These are phyloP conservation scores for Leptinotarsa tumamoca DNA, from an alignment of 2,888 invertebrate genomes.

Conservation along the genomic window DNA sequence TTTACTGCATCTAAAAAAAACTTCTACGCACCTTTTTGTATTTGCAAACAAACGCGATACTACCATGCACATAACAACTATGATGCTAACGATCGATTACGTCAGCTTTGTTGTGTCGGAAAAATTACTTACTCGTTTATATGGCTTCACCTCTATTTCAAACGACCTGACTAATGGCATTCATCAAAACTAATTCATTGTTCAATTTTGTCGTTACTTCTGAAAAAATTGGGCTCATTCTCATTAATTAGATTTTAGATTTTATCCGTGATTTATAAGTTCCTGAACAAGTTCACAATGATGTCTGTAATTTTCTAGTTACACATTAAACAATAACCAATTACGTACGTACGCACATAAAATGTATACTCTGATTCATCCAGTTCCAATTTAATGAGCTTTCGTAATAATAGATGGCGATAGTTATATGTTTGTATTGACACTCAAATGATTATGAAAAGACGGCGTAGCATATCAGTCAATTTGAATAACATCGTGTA, in stretches of 20 bases:
- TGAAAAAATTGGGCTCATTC: background rate
- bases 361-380: too few species aligned
- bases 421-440: too few species aligned
- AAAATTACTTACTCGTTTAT: constrained; percentile 8
- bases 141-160: constrained; percentile 31
- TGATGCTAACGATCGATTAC: constrained; percentile 5
- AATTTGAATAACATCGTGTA: too few species aligned
- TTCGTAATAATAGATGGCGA: too few species aligned
- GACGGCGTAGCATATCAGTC: too few species aligned
- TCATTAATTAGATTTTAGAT: background rate
- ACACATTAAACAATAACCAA: too few species aligned
- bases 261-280: constrained; percentile 12
- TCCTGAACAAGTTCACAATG: background rate
- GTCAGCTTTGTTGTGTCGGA: constrained; percentile 17
- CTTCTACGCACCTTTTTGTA: constrained; percentile 31
- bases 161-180: constrained; percentile 30
- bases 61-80: constrained; percentile 14
- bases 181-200: constrained; percentile 17
- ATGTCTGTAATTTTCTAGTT: too few species aligned
- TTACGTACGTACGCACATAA: too few species aligned
- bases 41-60: constrained; percentile 20
- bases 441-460: too few species aligned
- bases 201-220: constrained; percentile 10
- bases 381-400: too few species aligned
- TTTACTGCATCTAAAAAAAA: background rate